Evolutionary conservation across 92 coral and sea anemone species (phyloP).

Genomic region (Porites rus): DNA sequence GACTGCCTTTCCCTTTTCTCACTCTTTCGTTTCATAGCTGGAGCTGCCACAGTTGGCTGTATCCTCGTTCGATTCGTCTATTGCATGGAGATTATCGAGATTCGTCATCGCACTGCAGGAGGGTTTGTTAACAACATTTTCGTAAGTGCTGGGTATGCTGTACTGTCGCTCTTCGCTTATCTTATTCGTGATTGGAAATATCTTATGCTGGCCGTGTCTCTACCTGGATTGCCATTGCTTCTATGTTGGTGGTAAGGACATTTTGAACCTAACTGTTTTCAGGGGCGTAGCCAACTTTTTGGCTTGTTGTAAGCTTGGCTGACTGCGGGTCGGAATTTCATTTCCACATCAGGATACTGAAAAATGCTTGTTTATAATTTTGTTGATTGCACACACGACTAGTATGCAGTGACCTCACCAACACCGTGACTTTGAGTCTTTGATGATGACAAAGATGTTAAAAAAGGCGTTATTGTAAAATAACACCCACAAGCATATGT

Average conservation of each 20-base stretch:
- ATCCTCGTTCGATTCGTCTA: constrained; percentile 83
- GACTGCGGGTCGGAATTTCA: no score
- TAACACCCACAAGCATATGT: no score
- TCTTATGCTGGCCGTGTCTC: constrained; percentile 70
- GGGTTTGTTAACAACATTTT: constrained; percentile 80
- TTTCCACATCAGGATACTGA: no score
- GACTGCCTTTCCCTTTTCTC: constrained; percentile 87
- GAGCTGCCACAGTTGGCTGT: constrained; percentile 83
- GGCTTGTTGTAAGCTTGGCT: no score
- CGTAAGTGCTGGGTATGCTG: constrained; percentile 71
- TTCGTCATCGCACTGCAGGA: constrained; percentile 73
- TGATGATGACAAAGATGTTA: no score
- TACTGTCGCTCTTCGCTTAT: constrained; percentile 76
- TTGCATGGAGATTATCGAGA: constrained; percentile 79
- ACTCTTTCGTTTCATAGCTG: constrained; percentile 78
- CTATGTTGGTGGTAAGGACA: constrained; percentile 78
- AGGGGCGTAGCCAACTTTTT: no score
- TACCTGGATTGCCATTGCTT: constrained; percentile 69
- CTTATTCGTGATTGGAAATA: constrained; percentile 88
- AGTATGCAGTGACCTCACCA: no score
- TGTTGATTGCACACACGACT: no score
- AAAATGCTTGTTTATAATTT: no score
- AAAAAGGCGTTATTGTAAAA: no score
- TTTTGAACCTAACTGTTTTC: background rate
- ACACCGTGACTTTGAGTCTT: no score